Evolutionary conservation across 2,888 invertebrate genomes (phyloP), one percentile per base, ranked within the genome.

Genomic region (Zele albiditarsus): DNA sequence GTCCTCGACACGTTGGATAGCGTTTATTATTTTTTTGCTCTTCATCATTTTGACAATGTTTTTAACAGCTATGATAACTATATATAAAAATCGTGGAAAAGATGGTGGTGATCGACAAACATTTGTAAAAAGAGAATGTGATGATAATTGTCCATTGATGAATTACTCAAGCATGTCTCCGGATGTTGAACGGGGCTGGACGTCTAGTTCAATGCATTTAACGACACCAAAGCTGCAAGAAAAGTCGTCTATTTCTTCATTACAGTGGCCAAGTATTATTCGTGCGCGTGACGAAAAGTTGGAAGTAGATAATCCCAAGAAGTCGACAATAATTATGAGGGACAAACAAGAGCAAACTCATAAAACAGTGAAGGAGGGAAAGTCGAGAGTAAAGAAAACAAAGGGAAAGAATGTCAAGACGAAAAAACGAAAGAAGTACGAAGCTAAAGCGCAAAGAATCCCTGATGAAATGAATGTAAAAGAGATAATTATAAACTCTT

Each of bases 1-100:
- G 31, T 72, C 73, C 10, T 25, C 70, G 31, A 78, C 71, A 12
- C 73, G 76, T 10, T 81, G 81, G 81, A 79, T 77, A 60, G 79
- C 78, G 14, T 78, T 81, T 58, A 65, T 77, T 33, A 69, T 74
- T 20, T 67, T 81, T 16, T 69, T 80, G 14, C 77, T 70, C n/a
- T 28, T 81, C 12, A 70, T 81, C 68, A 38, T 69, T 10, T 69
- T 77, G 16, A 74, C 73, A 0, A 78, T 79, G 27, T 72, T 79
- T 42, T 65, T 73, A 14, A 79, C 77, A 38, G 77, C 77, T 4
- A 12, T 80, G 16, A 78, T 80, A 33, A 77, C 77, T 3, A 38
- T 80, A 0, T 79, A 75, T 66, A 81, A 77, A 63, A 80, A 77
- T 70, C 76, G 74, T 20, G 71, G 68, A 5, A 63, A 20, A 16